Evolutionary conservation across 2,888 invertebrate species (phyloP), one percentile per base, ranked within the genome.

Genomic region (Sipha maydis): DNA sequence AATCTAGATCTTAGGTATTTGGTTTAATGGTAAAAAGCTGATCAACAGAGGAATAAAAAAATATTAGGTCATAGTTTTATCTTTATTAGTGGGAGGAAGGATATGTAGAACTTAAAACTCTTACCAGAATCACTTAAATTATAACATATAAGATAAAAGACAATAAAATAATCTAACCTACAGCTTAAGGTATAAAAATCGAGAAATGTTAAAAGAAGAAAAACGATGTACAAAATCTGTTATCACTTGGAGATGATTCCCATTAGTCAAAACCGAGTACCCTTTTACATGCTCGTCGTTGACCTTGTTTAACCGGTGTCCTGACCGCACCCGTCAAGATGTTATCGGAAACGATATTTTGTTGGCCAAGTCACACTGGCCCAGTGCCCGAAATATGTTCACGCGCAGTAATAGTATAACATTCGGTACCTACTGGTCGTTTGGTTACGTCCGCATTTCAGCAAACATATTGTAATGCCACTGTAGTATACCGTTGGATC

Each of bases 351-450:
- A 61, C 17, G 3, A 28, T 31, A 14, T 61, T 76, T 28, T 8
- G 21, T 69, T n/a, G 67, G 34, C 14, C 56, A 9, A 84, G 75
- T 75, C 61, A 48, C 31, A 67, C 67, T 85, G 85, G 69, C 85
- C 85, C 38, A 84, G 31, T 76, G 69, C 67, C 67, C 69, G 67
- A 85, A 69, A 78, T 67, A 11, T 5, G 31, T 61, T 25, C 75
- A 1, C 34, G 21, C n/a, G 19, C 25, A 73, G 31, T 54, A 7
- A 25, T 7, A 61, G 25, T 61, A 61, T 1, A 7, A 7, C 21
- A 61, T 61, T 61, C 61, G 61, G 61, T 48, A 2, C n/a, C n/a
- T n/a, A n/a, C 0, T 3, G 34, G 25, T 48, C 34, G 73, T 34
- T 34, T 25, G 34, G 31, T 17, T n/a, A 34, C 25, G 71, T 61